Base-by-base conservation (phyloP, 2,797 vertebrate genomes). In the Cossypha niveicapilla region DNA sequence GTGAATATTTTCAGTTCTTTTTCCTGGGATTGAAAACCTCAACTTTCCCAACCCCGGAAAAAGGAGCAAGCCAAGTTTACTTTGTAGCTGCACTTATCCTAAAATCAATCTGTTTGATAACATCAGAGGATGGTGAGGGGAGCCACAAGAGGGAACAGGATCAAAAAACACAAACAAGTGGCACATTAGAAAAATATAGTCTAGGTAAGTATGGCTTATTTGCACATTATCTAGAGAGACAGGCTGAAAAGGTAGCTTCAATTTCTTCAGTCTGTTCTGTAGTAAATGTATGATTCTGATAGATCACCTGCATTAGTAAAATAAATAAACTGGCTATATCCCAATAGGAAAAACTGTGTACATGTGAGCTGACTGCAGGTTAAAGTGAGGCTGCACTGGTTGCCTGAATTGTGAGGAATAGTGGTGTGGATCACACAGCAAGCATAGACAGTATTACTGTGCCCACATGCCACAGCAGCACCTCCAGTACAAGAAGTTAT, bases 21-120 rank as follows among this genome's bases (percentile, higher is more conserved):
- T 81, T 44, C 41, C 30, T 71, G n/a, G 22, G 14, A 39, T n/a
- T 62, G 56, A 45, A 85, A 89, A 53, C 3, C 3, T 66, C 30
- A 10, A 6, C 13, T 81, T 65, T 73, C 18, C 27, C 45, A 27
- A 27, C 10, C 23, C 6, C 34, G 27, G 35, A 35, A 72, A 77
- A 61, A 50, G 34, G 45, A 92, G n/a, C 10, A 62, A 90, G 21
- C 41, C 47, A 87, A 93, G 62, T 91, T 92, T 89, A 79, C 37
- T 60, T 58, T 72, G 21, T 73, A 66, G 53, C 47, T 94, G 77
- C 73, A 94, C 85, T 93, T 72, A 72, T 56, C 45, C 90, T 92
- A 87, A 92, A 88, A 73, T 92, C 57, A 79, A 39, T 92, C 27
- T 72, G 61, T 75, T 62, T 50, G 78, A 50, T 68, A 86, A 70